phyloP scores from a whole-genome alignment of 2,797 vertebrate genomes.

The Gobio occitaniae region DNA sequence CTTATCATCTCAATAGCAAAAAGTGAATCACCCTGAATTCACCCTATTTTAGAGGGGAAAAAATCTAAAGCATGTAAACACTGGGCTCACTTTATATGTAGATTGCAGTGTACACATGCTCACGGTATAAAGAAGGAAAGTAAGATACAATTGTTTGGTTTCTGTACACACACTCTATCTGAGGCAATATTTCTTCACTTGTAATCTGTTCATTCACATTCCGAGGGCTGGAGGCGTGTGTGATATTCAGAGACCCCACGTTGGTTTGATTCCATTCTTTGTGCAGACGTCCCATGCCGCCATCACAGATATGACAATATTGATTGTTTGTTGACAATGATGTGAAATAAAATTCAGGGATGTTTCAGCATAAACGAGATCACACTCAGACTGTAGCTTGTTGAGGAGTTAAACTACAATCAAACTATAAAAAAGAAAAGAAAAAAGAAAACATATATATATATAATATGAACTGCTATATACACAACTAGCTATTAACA shows the following conservation, averaged over 20 bases:
- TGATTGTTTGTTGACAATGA: background rate
- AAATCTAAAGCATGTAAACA: background rate
- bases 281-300: background rate
- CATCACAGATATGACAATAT: background rate
- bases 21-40: too few relatives aligned
- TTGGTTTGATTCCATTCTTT: background rate
- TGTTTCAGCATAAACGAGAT: background rate
- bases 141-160: constrained; percentile 10
- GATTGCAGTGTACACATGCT: constrained; percentile 12
- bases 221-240: background rate
- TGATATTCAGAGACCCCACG: background rate
- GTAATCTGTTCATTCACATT: constrained; percentile 3
- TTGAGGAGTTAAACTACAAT: background rate
- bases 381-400: background rate
- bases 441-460: too few relatives aligned
- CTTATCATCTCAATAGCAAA: background rate
- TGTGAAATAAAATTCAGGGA: constrained; percentile 6
- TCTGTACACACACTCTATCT: background rate
- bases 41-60: background rate
- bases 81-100: background rate
- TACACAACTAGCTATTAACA: too few relatives aligned
- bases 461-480: too few relatives aligned
- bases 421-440: background rate
- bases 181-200: constrained; percentile 10
- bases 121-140: background rate